phyloP scores from a whole-genome alignment of 2,888 invertebrate species.

The Eupithecia dodoneata region DNA sequence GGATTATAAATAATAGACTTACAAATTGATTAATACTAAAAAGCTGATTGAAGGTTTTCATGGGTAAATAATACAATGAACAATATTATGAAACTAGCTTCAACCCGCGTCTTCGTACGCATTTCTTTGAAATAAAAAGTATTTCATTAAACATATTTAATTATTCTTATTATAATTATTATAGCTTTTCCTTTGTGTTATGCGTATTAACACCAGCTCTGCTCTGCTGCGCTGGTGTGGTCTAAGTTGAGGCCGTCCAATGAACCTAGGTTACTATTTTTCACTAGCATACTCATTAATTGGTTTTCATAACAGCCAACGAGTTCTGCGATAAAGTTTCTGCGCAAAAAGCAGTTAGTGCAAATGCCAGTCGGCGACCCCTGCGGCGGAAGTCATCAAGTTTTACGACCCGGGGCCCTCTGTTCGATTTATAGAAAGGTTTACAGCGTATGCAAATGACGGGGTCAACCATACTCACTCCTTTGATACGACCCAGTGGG shows the following conservation, averaged over 20 bases:
- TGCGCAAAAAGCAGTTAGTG: conserved; percentile 42
- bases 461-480: conserved; percentile 51
- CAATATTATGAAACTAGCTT: no score
- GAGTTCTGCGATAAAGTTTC: conserved; percentile 8
- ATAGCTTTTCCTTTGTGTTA: no score
- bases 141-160: no score
- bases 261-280: not conserved
- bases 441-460: conserved; percentile 60
- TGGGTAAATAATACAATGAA: no score
- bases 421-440: conserved; percentile 64
- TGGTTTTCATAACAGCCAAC: not conserved
- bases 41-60: no score
- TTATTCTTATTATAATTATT: no score
- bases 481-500: not conserved
- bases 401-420: conserved; percentile 59
- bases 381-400: conserved; percentile 66
- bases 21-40: no score
- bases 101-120: no score
- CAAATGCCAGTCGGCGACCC: conserved; percentile 44
- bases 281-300: not conserved
- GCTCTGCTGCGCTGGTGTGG: no score
- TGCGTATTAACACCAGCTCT: no score
- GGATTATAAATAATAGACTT: no score
- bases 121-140: no score
- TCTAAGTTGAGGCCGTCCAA: not conserved